Evolutionary conservation across 2,113 vertebrate species (phyloP), one percentile per base, ranked within the genome.

Genomic region (Cygnus atratus): DNA sequence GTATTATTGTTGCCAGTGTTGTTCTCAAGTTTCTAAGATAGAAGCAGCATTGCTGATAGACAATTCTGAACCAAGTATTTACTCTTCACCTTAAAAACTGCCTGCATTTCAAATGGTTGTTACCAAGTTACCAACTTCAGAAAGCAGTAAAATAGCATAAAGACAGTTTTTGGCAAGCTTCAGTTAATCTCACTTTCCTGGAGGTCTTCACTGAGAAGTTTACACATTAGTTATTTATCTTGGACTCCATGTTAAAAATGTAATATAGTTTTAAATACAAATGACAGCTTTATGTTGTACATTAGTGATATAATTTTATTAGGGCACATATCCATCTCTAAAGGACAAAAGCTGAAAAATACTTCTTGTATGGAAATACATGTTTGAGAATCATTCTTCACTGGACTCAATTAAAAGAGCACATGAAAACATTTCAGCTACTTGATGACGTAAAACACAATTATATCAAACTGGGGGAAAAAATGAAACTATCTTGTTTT

Each of bases 211-310:
- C 19, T 18, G 46, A 15, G 50, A 41, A 10, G 20, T 46, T 29
- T 31, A 5, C 57, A 7, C 0, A 0, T 9, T 8, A 17, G 28
- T 8, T 37, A 1, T 6, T 0, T 20, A 3, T 5, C 37, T 21
- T 33, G 16, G 14, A 24, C 28, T 50, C 17, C 17, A 0, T 9
- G 3, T 26, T 17, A 17, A 13, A 37, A 33, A n/a, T 9, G 20
- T 22, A 15, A 20, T 9, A 5, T 10, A 65, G 14, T 92, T 87
- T 82, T 52, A 68, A 48, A 43, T 46, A 66, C 48, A 37, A 57
- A 16, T 39, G 22, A 44, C 63, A 31, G 9, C 3, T 70, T 28
- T 26, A 7, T 86, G 76, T 84, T 6, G 14, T 73, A 1, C 37
- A 29, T 33, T 25, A 6, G 15, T 93, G 85, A 66, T 76, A 85